Percentiles rank a stretch among this genome's conserved stretches.
Conservation (phyloP, 2,888 invertebrate genomes). For the Pomacea canaliculata region DNA sequence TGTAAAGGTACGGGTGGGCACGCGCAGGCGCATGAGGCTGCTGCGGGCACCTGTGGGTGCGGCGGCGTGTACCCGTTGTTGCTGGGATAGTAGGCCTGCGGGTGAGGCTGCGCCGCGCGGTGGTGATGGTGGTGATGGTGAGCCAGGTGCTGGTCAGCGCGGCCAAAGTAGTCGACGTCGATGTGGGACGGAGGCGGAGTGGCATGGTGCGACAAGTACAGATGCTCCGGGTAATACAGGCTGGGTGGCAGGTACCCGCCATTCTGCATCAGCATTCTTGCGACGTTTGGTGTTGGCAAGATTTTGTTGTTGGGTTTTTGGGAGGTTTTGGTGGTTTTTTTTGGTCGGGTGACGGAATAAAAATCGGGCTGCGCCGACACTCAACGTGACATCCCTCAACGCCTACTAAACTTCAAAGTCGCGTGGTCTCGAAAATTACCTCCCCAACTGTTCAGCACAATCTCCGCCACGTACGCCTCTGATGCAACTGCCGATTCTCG, state of each 20-base stretch:
- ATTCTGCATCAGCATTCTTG: slow-evolving; percentile 28
- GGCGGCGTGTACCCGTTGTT: background rate
- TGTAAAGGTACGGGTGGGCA: slow-evolving; percentile 44
- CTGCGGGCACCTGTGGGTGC: background rate
- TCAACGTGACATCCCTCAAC: background rate
- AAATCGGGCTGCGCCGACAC: background rate
- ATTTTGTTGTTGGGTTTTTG: no score
- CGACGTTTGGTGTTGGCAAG: no score
- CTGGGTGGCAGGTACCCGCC: slow-evolving; percentile 26
- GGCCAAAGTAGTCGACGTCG: slow-evolving; percentile 21
- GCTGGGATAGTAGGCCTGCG: background rate
- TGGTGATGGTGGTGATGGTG: background rate
- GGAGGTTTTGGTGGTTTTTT: no score
- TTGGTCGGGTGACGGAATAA: no score
- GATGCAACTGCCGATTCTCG: no score
- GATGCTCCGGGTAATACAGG: slow-evolving; percentile 31
- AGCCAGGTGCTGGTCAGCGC: background rate
- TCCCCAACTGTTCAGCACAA: no score
- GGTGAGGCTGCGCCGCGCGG: background rate
- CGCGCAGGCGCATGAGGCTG: slow-evolving; percentile 35
- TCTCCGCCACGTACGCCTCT: no score
- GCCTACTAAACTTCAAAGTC: background rate
- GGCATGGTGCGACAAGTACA: slow-evolving; percentile 19
- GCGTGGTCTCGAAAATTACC: background rate
- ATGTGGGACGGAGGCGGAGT: slow-evolving; percentile 19